Evolutionary conservation across 1,140 invertebrate genomes (phyloP).

Genomic region (Ceratina japonica): DNA sequence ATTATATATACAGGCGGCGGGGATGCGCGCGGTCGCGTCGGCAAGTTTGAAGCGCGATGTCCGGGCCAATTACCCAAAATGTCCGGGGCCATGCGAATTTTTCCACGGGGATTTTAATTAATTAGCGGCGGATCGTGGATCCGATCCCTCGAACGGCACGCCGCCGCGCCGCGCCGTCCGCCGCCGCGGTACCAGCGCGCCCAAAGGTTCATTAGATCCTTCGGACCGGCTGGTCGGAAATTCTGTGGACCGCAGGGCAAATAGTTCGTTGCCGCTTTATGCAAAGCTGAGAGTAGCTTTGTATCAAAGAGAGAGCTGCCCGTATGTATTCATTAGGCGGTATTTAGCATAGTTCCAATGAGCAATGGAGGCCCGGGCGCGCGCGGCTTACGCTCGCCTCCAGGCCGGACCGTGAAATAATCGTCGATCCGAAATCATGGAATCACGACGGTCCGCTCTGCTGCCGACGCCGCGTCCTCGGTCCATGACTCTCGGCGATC

Average conservation of each 20-base stretch:
- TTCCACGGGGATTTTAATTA: conserved; percentile 60
- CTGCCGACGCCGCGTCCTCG: background rate
- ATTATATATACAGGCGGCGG: too few species aligned
- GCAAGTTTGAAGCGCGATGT: conserved; percentile 37
- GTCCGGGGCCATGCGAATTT: conserved; percentile 48
- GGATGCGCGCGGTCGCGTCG: background rate
- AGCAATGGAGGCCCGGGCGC: background rate
- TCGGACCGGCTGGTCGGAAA: conserved; percentile 59
- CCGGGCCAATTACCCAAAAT: conserved; percentile 50
- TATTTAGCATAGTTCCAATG: conserved; percentile 67
- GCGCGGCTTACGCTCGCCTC: background rate
- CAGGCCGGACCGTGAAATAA: conserved; percentile 17
- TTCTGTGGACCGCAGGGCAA: conserved; percentile 72
- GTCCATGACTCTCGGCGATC: too few species aligned
- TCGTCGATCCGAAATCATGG: conserved; percentile 43
- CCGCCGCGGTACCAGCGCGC: too few species aligned
- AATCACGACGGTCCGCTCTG: background rate
- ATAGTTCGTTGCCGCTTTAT: conserved; percentile 67
- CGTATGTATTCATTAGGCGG: conserved; percentile 74
- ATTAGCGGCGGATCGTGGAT: conserved; percentile 43
- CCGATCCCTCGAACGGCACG: conserved; percentile 31
- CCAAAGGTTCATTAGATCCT: conserved; percentile 67
- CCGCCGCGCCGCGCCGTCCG: background rate
- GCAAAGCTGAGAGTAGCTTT: conserved; percentile 68
- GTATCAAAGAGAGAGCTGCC: conserved; percentile 73